Percentiles rank a stretch among this genome's conserved stretches.
These are phyloP conservation scores for Callipepla californica DNA, from an alignment of 2,113 vertebrate species.

Conservation along the genomic window DNA sequence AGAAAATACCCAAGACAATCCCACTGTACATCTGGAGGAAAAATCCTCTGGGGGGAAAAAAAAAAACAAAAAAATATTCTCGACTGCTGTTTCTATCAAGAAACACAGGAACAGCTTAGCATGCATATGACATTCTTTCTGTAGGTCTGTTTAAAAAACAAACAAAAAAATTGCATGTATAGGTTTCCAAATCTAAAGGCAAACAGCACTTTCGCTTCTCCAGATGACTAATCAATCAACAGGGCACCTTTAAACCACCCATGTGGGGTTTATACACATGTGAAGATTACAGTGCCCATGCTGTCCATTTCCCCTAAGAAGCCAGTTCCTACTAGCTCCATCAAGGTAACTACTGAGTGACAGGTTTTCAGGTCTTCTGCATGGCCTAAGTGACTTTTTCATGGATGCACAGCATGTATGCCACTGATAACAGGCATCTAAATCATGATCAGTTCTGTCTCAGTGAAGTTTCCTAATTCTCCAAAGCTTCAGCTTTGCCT, in stretches of 20 bases:
- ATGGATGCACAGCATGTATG: fast-evolving
- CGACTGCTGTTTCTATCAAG: neutral
- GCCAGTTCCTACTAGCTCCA: neutral
- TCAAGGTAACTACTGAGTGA: neutral
- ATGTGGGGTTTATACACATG: neutral
- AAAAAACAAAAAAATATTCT: neutral
- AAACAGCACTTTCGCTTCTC: neutral
- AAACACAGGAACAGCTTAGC: neutral
- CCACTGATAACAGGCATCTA: neutral
- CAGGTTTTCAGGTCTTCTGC: neutral
- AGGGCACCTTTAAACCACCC: neutral
- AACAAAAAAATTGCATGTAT: neutral
- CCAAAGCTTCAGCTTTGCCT: neutral
- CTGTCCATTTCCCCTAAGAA: neutral
- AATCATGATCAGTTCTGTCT: neutral
- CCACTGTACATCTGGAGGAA: neutral
- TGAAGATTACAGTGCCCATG: neutral
- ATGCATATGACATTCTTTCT: neutral
- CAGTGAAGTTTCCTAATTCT: neutral
- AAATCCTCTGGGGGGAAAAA: neutral
- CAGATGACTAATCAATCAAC: neutral
- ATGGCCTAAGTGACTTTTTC: neutral
- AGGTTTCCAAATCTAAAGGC: neutral
- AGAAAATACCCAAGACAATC: neutral
- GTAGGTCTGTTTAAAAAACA: neutral